phyloP scores from a whole-genome alignment of 2,888 invertebrate species.

The Actias luna region DNA sequence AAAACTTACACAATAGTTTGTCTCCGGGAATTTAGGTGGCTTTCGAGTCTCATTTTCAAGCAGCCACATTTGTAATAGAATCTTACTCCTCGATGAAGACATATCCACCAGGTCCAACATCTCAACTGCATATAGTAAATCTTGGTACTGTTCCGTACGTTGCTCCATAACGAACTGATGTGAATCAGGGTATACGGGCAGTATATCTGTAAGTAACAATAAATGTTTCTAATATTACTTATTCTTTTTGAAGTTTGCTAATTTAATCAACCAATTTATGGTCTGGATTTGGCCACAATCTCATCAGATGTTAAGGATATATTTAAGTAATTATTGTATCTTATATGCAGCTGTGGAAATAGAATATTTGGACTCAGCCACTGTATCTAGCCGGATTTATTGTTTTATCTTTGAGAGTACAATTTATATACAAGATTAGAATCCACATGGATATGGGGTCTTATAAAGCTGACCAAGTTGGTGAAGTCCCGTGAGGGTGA shows the following conservation, averaged over 20 bases:
- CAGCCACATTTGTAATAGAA: slow-evolving; percentile 91
- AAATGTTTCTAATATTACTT: neutral
- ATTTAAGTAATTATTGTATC: neutral
- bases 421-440: too few species aligned
- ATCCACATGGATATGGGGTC: too few species aligned
- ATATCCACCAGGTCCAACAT: slow-evolving; percentile 85
- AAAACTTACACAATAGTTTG: slow-evolving; percentile 54
- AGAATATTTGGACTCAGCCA: too few species aligned
- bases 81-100: slow-evolving; percentile 84
- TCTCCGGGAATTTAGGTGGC: slow-evolving; percentile 62
- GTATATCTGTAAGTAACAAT: slow-evolving; percentile 81
- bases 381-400: too few species aligned
- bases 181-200: slow-evolving; percentile 89
- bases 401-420: too few species aligned
- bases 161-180: slow-evolving; percentile 89
- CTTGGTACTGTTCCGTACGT: slow-evolving; percentile 87
- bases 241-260: too few species aligned
- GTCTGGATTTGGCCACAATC: neutral
- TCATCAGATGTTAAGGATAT: neutral
- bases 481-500: too few species aligned
- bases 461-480: too few species aligned
- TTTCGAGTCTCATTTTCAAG: slow-evolving; percentile 85
- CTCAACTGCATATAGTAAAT: slow-evolving; percentile 86
- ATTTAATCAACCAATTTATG: too few species aligned
- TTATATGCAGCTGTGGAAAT: neutral